Conservation (phyloP, 2,113 vertebrate species). For the Nanorana parkeri region DNA sequence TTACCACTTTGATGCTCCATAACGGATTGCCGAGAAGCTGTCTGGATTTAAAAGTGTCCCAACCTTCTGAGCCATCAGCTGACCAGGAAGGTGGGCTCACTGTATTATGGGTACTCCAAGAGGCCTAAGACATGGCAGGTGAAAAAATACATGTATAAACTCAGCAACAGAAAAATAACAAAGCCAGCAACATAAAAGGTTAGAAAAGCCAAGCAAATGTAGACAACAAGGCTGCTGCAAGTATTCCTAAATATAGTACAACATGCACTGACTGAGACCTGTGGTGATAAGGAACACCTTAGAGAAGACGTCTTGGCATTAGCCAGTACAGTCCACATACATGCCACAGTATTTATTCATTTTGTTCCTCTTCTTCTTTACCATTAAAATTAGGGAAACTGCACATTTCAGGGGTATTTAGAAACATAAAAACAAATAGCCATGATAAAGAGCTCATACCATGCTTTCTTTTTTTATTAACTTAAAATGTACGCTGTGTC, state of each 20-base stretch:
- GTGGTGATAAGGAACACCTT: not conserved
- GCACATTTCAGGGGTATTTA: too few relatives aligned
- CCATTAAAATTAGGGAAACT: too few relatives aligned
- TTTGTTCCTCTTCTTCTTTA: too few relatives aligned
- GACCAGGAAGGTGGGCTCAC: conserved; percentile 93
- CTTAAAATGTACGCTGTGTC: too few relatives aligned
- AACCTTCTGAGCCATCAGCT: conserved; percentile 89
- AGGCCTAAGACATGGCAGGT: conserved; percentile 86
- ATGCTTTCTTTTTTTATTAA: too few relatives aligned
- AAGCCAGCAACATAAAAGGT: conserved; percentile 84
- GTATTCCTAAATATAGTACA: conserved; percentile 5
- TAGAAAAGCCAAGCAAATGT: conserved; percentile 76
- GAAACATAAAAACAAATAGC: too few relatives aligned
- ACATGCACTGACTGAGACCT: conserved; percentile 6
- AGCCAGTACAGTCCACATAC: too few relatives aligned
- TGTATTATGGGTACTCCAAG: conserved; percentile 91
- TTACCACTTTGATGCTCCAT: conserved; percentile 99
- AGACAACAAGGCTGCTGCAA: conserved; percentile 62
- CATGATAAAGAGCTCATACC: too few relatives aligned
- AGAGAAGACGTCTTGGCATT: not conserved
- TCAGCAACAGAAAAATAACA: conserved; percentile 81
- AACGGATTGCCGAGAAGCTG: conserved; percentile 85
- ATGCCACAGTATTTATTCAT: not conserved
- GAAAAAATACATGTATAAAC: conserved; percentile 91
- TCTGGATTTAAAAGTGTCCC: conserved; percentile 89